Conservation (phyloP, 2,113 vertebrate species). For the Acanthochromis polyacanthus region DNA sequence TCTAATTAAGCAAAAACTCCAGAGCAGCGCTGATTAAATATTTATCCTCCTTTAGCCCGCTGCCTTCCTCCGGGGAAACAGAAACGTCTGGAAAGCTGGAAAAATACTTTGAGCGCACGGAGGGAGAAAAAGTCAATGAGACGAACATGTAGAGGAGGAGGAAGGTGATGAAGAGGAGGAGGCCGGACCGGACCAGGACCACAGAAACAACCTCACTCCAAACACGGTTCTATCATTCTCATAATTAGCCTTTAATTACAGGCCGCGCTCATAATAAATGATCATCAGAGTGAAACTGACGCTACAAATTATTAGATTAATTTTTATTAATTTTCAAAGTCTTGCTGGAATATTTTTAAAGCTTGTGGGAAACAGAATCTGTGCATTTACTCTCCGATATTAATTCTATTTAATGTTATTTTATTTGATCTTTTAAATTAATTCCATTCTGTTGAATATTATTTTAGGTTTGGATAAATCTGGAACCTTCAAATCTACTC, state of each 20-base stretch:
- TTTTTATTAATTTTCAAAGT: background rate
- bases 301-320: too few species aligned
- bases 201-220: background rate
- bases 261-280: too few species aligned
- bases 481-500: background rate
- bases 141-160: conserved; percentile 51
- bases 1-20: conserved; percentile 74
- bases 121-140: conserved; percentile 64
- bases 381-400: background rate
- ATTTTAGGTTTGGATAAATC: background rate
- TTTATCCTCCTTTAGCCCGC: conserved; percentile 72
- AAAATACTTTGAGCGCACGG: conserved; percentile 39
- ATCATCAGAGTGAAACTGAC: too few species aligned
- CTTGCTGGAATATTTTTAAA: background rate
- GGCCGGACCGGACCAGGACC: conserved; percentile 22
- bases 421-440: background rate
- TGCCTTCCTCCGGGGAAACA: conserved; percentile 56
- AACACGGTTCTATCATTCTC: too few species aligned
- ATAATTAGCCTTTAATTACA: too few species aligned
- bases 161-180: conserved; percentile 31
- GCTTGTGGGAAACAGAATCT: too few species aligned
- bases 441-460: background rate
- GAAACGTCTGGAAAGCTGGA: conserved; percentile 64
- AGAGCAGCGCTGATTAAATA: conserved; percentile 76
- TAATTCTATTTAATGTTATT: background rate